These are phyloP conservation scores for Isurus oxyrinchus DNA, from an alignment of 2,113 vertebrate species.

Conservation along the genomic window DNA sequence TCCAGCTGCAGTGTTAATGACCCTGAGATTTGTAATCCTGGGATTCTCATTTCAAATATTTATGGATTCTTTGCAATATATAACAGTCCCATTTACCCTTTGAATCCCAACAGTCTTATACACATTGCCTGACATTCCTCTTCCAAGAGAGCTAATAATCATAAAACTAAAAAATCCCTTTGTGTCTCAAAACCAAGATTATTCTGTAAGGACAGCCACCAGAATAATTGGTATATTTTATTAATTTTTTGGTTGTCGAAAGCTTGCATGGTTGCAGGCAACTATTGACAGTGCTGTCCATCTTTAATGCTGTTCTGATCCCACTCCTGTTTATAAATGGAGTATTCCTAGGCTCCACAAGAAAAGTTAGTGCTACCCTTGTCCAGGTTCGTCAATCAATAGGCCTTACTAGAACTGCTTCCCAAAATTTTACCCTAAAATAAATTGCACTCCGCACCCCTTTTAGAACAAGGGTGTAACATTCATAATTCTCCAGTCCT, in stretches of 20 bases:
- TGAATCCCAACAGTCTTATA: background rate
- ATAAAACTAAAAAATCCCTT: background rate
- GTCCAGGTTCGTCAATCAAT: background rate
- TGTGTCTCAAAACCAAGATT: background rate
- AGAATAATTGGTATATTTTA: background rate
- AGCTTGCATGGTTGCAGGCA: background rate
- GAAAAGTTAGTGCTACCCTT: background rate
- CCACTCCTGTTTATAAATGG: background rate
- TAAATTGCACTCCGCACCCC: no score
- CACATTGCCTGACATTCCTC: background rate
- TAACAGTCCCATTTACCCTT: background rate
- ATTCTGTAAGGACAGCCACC: background rate
- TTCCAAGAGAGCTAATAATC: background rate
- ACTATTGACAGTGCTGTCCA: background rate
- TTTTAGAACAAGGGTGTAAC: no score
- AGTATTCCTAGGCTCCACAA: background rate
- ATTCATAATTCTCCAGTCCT: no score
- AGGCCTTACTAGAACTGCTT: no score
- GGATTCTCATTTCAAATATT: background rate
- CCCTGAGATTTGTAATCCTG: background rate
- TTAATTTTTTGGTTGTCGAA: background rate
- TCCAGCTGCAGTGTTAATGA: background rate
- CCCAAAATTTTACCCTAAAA: background rate
- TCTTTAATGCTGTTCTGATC: background rate
- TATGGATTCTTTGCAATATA: background rate